Base-by-base conservation (phyloP, 23 tunicate genomes). In the Clavelina lepadiformis region DNA sequence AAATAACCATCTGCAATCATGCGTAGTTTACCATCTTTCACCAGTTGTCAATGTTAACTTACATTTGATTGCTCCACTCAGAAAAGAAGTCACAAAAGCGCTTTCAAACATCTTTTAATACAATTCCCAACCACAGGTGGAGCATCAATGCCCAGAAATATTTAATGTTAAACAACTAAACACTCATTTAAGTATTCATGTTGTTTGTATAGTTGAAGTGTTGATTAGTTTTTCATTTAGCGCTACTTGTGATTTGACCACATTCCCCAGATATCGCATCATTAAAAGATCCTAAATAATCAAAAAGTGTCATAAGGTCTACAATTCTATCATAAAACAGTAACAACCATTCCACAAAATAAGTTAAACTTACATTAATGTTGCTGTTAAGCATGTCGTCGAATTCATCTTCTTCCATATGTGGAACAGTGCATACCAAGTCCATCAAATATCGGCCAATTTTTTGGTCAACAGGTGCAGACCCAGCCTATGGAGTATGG, bases 371-470 rank as follows among this genome's bases (percentile, higher is more conserved):
- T 50, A 86, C 95, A 76, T 89, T 89, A 4, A 89, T 81, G 36
- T 89, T 89, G 74, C 75, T 89, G 63, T 77, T 81, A 7, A 89
- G 63, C 97, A 89, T 89, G 26, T 77, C 58, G 51, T 76, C 83
- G 50, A 89, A 89, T 70, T 89, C 83, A 57, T 75, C 79, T 70
- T 89, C 97, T 54, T 86, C 88, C 61, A 89, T 62, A 50, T 81
- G 85, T 15, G 97, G 97, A 22, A 89, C 97, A 2, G 85, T 74
- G 58, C 63, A 64, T 51, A 89, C 75, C 32, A 81, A 45, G 69
- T 81, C 89, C 78, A 74, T 61, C 32, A 89, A 70, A 64, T 37
- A 76, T 21, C 97, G 88, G 13, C 97, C 97, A 2, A 81, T 63
- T 68, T 81, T 75, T 19, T 75, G 21, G 51, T 81, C 89, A 69